Evolutionary conservation across 1,140 invertebrate genomes (phyloP).

Genomic region (Cyrtorhinus lividipennis): DNA sequence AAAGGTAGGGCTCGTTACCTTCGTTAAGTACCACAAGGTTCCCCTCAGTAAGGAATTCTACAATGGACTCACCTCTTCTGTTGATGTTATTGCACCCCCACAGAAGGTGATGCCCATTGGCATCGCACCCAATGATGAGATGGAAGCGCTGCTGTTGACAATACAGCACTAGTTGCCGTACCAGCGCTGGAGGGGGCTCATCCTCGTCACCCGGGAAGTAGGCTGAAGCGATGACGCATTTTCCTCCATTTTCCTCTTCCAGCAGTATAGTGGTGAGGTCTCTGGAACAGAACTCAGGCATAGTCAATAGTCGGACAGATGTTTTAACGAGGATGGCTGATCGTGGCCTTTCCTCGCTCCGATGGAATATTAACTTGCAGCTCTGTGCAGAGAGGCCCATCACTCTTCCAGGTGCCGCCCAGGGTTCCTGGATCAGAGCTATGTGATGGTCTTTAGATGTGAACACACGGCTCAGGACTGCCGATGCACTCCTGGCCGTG

Average conservation of each 20-base stretch:
- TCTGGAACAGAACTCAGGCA: neutral
- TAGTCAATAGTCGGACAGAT: neutral
- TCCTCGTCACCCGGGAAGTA: neutral
- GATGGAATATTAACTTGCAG: neutral
- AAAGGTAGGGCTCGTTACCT: neutral
- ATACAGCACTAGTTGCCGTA: neutral
- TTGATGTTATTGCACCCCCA: neutral
- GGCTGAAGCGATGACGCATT: neutral
- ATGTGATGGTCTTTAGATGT: neutral
- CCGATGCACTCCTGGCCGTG: no score
- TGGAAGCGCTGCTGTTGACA: neutral
- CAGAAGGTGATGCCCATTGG: neutral
- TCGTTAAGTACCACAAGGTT: neutral
- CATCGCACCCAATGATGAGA: neutral
- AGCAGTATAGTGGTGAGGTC: neutral
- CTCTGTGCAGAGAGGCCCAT: neutral
- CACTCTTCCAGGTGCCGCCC: neutral
- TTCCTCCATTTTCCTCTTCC: neutral
- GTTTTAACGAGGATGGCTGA: neutral
- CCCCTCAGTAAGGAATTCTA: neutral
- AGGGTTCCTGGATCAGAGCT: neutral
- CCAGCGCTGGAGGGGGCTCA: no score
- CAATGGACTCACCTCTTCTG: neutral
- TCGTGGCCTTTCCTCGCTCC: neutral
- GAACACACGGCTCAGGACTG: neutral